Percentiles rank a stretch among this genome's conserved stretches.
phyloP scores from a whole-genome alignment of 2,113 vertebrate genomes.

The Herpetotheres cachinnans region DNA sequence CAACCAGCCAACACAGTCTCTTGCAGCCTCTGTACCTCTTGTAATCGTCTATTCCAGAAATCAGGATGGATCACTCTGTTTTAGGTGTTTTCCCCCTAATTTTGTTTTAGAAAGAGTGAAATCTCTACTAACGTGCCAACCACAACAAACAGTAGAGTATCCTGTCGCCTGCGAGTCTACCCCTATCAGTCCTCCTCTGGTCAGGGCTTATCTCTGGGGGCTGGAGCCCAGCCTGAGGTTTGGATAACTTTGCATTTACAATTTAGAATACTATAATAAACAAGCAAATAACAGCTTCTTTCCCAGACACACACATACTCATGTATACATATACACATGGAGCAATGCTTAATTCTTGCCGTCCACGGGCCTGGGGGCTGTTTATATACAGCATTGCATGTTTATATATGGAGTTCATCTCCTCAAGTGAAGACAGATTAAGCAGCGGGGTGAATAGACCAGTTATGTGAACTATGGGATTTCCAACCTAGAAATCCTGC shows the following conservation, averaged over 20 bases:
- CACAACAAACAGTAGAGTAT: background rate
- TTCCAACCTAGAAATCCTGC: constrained; percentile 51
- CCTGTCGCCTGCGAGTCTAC: background rate
- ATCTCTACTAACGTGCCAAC: background rate
- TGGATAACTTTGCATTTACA: background rate
- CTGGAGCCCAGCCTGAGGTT: background rate
- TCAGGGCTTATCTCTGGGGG: background rate
- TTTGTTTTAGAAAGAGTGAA: background rate
- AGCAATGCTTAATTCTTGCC: constrained; percentile 18
- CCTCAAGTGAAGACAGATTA: constrained; percentile 65
- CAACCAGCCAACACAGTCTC: rapidly evolving
- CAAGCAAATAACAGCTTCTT: background rate
- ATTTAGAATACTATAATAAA: background rate
- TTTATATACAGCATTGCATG: background rate
- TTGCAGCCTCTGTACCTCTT: background rate
- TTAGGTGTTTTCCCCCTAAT: background rate
- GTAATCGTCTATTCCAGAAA: background rate
- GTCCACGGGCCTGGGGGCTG: background rate
- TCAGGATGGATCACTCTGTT: background rate
- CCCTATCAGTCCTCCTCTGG: background rate
- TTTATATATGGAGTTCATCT: constrained; percentile 59
- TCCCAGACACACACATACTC: background rate
- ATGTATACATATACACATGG: background rate
- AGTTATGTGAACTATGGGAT: constrained; percentile 56
- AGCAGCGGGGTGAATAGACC: constrained; percentile 53